phyloP scores from a whole-genome alignment of 2,797 vertebrate species.

The Myripristis murdjan region DNA sequence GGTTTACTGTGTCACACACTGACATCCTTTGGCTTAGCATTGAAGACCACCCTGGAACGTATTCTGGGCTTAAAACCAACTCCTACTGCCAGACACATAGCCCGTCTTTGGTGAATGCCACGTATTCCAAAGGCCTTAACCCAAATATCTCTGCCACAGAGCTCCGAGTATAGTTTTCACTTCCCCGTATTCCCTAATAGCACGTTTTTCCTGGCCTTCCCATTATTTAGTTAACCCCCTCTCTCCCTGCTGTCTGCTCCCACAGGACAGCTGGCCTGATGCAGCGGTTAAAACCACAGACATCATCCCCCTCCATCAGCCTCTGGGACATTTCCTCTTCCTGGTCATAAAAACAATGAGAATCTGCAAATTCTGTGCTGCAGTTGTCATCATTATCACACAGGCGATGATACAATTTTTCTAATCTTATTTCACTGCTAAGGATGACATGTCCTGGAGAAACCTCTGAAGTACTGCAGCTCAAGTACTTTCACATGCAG shows the following conservation, averaged over 20 bases:
- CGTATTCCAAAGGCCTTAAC: constrained; percentile 73
- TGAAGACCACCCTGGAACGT: constrained; percentile 70
- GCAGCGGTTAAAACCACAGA: constrained; percentile 19
- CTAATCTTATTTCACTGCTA: neutral
- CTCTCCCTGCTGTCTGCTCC: constrained; percentile 16
- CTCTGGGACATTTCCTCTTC: neutral
- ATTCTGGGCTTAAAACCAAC: constrained; percentile 64
- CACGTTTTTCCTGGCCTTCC: constrained; percentile 71
- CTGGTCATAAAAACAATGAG: neutral
- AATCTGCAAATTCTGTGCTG: constrained; percentile 14
- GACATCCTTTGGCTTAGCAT: constrained; percentile 75
- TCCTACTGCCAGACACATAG: constrained; percentile 64
- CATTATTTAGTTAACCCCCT: constrained; percentile 66
- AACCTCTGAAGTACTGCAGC: neutral
- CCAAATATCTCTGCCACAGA: constrained; percentile 75
- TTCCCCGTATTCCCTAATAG: constrained; percentile 74
- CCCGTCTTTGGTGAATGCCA: constrained; percentile 69
- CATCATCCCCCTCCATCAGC: neutral
- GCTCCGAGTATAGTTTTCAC: constrained; percentile 65
- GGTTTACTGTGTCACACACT: constrained; percentile 77
- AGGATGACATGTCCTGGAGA: neutral
- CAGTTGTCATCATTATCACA: neutral
- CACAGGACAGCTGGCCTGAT: constrained; percentile 25
- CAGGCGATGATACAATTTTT: neutral
- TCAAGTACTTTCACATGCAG: neutral